A percentile compares a stretch with the other conserved stretches of the same genome.
Evolutionary conservation across 2,888 invertebrate genomes (phyloP).

Genomic region (Lasioglossum zephyrum): DNA sequence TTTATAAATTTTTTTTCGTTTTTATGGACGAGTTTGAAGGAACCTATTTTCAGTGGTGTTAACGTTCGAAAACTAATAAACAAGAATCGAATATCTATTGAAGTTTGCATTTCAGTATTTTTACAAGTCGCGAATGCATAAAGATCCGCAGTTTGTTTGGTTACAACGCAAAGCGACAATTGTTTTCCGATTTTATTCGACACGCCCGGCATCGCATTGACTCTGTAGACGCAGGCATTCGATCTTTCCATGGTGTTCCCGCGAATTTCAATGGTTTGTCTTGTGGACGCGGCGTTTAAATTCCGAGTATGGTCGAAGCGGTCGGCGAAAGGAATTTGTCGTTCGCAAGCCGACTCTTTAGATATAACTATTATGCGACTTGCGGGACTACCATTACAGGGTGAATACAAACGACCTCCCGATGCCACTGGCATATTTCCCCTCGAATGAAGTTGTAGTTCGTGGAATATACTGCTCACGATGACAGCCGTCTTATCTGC

Average conservation of each 20-base stretch:
- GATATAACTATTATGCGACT: conserved; percentile 60
- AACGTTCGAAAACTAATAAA: neutral
- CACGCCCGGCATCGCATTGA: conserved; percentile 33
- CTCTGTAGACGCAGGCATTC: conserved; percentile 23
- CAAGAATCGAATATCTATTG: neutral
- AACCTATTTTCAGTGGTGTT: neutral
- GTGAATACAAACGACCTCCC: conserved; percentile 65
- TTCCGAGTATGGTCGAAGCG: conserved; percentile 47
- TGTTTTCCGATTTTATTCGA: conserved; percentile 37
- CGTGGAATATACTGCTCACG: conserved; percentile 24
- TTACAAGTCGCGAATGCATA: neutral
- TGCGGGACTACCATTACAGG: conserved; percentile 54
- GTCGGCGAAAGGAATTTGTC: conserved; percentile 66
- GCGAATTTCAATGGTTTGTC: conserved; percentile 47
- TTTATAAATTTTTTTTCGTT: neutral
- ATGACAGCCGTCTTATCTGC: neutral
- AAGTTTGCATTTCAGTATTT: neutral
- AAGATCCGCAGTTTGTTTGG: neutral
- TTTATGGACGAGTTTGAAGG: neutral
- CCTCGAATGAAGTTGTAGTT: conserved; percentile 51
- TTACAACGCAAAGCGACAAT: neutral
- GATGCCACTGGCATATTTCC: conserved; percentile 31
- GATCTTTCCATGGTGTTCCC: conserved; percentile 49
- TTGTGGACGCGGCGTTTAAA: conserved; percentile 51
- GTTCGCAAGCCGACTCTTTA: conserved; percentile 60